Conservation (phyloP, 1,140 invertebrate genomes). For the Pristionchus pacificus region DNA sequence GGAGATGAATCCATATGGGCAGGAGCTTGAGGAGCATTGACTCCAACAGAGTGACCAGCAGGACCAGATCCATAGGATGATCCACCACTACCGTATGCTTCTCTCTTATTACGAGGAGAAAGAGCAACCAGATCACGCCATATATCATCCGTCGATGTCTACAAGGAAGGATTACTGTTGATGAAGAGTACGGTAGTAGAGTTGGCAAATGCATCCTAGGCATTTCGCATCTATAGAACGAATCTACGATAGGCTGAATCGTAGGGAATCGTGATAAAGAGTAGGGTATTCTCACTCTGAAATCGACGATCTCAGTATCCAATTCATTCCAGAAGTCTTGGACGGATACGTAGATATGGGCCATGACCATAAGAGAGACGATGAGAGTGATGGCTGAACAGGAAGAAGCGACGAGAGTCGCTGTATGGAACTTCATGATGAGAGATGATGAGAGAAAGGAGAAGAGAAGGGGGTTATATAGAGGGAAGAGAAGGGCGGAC, state of each 20-base stretch:
- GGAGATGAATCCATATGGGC: slow-evolving; percentile 12
- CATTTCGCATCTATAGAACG: slow-evolving; percentile 3
- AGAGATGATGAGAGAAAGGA: background rate
- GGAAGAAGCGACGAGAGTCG: slow-evolving; percentile 54
- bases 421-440: slow-evolving; percentile 54
- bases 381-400: slow-evolving; percentile 49
- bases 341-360: slow-evolving; percentile 50
- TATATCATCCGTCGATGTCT: slow-evolving; percentile 50
- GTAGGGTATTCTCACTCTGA: slow-evolving; percentile 26
- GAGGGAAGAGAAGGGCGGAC: no score
- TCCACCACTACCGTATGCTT: background rate
- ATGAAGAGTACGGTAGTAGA: background rate
- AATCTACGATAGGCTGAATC: no score
- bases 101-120: slow-evolving; percentile 24
- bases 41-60: slow-evolving; percentile 19
- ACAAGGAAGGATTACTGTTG: background rate
- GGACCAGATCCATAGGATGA: slow-evolving; percentile 15
- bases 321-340: slow-evolving; percentile 51
- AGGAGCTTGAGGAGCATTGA: slow-evolving; percentile 15
- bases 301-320: slow-evolving; percentile 47
- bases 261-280: slow-evolving; percentile 1
- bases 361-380: slow-evolving; percentile 45
- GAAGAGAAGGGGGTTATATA: no score
- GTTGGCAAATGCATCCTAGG: background rate
- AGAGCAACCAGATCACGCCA: slow-evolving; percentile 48